Percentiles rank a stretch among this genome's conserved stretches.
Evolutionary conservation across 2,888 invertebrate species (phyloP).

Genomic region (Epinotia ramella): DNA sequence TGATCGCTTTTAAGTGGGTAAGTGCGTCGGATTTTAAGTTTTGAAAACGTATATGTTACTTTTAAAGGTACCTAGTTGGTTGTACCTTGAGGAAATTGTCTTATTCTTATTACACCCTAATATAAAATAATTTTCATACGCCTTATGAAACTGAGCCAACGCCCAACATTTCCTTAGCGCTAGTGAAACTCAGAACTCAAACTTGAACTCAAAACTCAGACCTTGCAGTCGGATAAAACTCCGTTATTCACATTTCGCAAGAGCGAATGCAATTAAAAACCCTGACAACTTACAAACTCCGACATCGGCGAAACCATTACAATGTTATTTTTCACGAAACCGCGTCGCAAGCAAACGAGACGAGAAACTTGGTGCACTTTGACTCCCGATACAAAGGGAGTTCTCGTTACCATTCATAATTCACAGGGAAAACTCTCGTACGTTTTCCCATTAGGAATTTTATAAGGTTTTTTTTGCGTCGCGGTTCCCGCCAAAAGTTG

Average conservation of each 20-base stretch:
- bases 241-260: constrained; percentile 29
- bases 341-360: constrained; percentile 78
- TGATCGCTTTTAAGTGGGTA: constrained; percentile 6
- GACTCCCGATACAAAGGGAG: constrained; percentile 64
- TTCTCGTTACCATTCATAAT: constrained; percentile 85
- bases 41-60: too few relatives aligned
- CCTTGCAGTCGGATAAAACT: not conserved
- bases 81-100: too few relatives aligned
- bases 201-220: not conserved
- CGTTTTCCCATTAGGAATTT: constrained; percentile 85
- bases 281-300: constrained; percentile 55
- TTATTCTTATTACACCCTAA: not conserved
- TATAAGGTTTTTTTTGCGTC: constrained; percentile 83
- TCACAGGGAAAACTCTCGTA: constrained; percentile 81
- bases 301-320: constrained; percentile 63
- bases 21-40: not conserved
- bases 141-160: not conserved
- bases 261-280: constrained; percentile 49
- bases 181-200: not conserved
- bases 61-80: not conserved
- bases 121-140: not conserved
- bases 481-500: constrained; percentile 63
- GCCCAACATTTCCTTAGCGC: too few relatives aligned
- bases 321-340: constrained; percentile 75
- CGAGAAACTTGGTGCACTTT: constrained; percentile 71